Conservation (phyloP, 2,888 invertebrate genomes). For the Leuctra nigra region DNA sequence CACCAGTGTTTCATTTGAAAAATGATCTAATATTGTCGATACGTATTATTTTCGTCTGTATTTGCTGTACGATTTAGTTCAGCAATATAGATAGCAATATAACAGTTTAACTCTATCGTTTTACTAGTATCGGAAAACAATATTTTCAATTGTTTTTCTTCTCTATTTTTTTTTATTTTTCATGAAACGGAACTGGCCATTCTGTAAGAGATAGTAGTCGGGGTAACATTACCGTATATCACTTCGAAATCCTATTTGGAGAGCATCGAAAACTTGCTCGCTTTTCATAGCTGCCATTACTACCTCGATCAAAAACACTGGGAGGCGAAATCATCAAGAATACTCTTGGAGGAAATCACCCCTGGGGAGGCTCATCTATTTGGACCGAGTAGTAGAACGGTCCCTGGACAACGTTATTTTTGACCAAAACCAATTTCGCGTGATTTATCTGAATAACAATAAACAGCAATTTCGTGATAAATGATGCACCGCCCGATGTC, state of each 20-base stretch:
- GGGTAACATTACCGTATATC: slow-evolving; percentile 33
- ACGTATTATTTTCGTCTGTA: slow-evolving; percentile 11
- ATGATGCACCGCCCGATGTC: slow-evolving; percentile 1
- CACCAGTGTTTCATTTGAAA: slow-evolving; percentile 9
- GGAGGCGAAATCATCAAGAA: too few relatives aligned
- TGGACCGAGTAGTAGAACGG: neutral
- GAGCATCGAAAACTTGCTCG: slow-evolving; percentile 32
- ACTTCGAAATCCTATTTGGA: slow-evolving; percentile 33
- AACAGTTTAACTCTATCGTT: slow-evolving; percentile 26
- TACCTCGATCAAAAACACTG: too few relatives aligned
- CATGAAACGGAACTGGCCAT: slow-evolving; percentile 31
- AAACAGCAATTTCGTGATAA: slow-evolving; percentile 16
- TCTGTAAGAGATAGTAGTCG: slow-evolving; percentile 30
- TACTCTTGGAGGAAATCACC: too few relatives aligned
- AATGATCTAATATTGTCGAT: slow-evolving; percentile 15
- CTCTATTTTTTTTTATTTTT: slow-evolving; percentile 15
- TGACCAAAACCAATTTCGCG: slow-evolving; percentile 12
- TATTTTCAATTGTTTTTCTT: slow-evolving; percentile 26
- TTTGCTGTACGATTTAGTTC: slow-evolving; percentile 22
- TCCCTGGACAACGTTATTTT: slow-evolving; percentile 12
- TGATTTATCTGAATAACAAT: slow-evolving; percentile 16
- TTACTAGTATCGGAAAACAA: slow-evolving; percentile 27
- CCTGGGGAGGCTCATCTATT: too few relatives aligned
- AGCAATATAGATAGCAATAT: slow-evolving; percentile 22
- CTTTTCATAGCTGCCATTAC: slow-evolving; percentile 29